Conservation (phyloP, 2,797 vertebrate species). For the Champsocephalus gunnari region DNA sequence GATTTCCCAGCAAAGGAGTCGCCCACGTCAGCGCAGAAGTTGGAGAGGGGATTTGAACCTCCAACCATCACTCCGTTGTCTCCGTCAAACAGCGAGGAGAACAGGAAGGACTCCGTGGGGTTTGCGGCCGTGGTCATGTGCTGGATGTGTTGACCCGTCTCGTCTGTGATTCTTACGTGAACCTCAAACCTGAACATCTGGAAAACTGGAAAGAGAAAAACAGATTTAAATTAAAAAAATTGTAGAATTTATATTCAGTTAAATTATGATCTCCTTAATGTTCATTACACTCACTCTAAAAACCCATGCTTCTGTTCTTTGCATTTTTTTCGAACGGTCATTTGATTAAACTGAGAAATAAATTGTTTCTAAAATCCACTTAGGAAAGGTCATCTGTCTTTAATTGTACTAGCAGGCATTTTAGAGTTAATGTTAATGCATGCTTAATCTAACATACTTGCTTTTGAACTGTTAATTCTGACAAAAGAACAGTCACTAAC, state of each 20-base stretch:
- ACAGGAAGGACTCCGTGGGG: constrained; percentile 79
- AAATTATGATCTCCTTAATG: too few relatives aligned
- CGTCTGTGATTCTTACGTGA: constrained; percentile 85
- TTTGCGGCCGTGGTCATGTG: constrained; percentile 77
- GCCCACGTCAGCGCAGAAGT: constrained; percentile 72
- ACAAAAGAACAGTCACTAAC: neutral
- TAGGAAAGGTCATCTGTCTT: too few relatives aligned
- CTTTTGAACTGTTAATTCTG: neutral
- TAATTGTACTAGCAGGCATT: too few relatives aligned
- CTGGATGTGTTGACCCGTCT: constrained; percentile 82
- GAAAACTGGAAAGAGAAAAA: constrained; percentile 75
- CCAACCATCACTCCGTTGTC: constrained; percentile 77
- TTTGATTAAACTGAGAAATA: too few relatives aligned
- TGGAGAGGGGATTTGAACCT: constrained; percentile 75
- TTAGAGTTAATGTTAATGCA: too few relatives aligned
- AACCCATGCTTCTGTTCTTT: too few relatives aligned
- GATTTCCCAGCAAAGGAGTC: constrained; percentile 75
- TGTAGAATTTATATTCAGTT: neutral
- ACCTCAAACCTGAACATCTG: constrained; percentile 88
- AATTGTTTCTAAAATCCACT: too few relatives aligned
- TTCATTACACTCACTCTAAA: too few relatives aligned
- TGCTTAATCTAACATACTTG: neutral
- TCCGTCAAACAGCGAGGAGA: constrained; percentile 84
- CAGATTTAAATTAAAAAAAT: neutral
- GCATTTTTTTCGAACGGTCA: too few relatives aligned